Conservation (phyloP, 2,113 vertebrate species). For the Aspidoscelis tigris region DNA sequence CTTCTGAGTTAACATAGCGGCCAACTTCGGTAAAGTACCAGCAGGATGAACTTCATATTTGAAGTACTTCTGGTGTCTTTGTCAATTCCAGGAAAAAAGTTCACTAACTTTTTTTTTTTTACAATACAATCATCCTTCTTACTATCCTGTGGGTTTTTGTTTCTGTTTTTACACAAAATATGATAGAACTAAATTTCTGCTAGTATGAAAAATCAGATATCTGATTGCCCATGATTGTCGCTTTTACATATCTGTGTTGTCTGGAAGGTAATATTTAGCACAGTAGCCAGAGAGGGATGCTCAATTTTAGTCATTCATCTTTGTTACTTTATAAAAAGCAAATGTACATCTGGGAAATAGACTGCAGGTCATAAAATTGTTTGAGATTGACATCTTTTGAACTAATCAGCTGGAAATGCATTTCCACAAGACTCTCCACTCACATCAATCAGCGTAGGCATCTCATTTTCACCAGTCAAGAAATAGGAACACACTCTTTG, state of each 20-base stretch:
- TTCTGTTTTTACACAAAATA: too few relatives aligned
- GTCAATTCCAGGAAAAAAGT: background rate
- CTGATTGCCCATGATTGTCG: conserved; percentile 27
- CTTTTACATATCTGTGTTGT: conserved; percentile 45
- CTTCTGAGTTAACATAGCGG: background rate
- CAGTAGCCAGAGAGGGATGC: conserved; percentile 71
- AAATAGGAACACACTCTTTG: conserved; percentile 76
- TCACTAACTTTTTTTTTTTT: background rate
- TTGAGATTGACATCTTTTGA: conserved; percentile 83
- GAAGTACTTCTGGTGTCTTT: too few relatives aligned
- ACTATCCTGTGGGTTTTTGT: too few relatives aligned
- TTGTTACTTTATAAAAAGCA: conserved; percentile 91
- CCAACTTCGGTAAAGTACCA: background rate
- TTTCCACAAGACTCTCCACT: conserved; percentile 83
- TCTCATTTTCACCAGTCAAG: conserved; percentile 83
- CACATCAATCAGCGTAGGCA: conserved; percentile 84
- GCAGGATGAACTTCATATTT: background rate
- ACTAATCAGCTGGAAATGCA: conserved; percentile 87
- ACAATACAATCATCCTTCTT: too few relatives aligned
- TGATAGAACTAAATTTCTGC: background rate
- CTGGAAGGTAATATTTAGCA: conserved; percentile 66
- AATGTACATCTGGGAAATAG: conserved; percentile 82
- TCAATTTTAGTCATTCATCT: conserved; percentile 82
- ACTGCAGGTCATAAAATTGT: conserved; percentile 82
- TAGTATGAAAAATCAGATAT: conserved; percentile 30